A percentile compares a stretch with the other conserved stretches of the same genome.
Conservation (phyloP, 1,140 invertebrate species). For the Atta texana region DNA sequence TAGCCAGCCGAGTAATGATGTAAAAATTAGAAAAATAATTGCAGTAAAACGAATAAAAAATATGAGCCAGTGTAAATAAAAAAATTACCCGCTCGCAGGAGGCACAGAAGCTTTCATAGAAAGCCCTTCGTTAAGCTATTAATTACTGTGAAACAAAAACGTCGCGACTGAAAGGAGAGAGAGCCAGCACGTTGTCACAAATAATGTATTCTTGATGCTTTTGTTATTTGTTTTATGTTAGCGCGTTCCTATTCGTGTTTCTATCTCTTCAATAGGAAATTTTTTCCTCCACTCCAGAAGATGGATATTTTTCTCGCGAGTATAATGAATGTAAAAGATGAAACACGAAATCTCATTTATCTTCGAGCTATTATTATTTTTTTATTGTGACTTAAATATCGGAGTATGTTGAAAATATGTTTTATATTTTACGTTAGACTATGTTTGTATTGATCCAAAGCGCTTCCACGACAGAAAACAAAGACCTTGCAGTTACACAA, state of each 20-base stretch:
- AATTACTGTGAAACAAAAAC: conserved; percentile 38
- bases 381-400: neutral
- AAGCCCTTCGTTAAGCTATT: conserved; percentile 45
- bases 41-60: neutral
- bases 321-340: neutral
- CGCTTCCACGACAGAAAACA: neutral
- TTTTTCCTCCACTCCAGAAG: neutral
- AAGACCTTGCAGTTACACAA: neutral
- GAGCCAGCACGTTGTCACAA: neutral
- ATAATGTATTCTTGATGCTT: conserved; percentile 42
- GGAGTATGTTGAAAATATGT: neutral
- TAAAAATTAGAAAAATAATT: conserved; percentile 55
- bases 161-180: neutral
- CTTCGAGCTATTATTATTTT: neutral
- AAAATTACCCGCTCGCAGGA: neutral
- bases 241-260: neutral
- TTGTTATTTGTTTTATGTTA: neutral
- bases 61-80: neutral
- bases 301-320: neutral
- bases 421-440: neutral
- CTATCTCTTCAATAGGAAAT: neutral
- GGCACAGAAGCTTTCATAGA: neutral
- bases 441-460: neutral
- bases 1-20: conserved; percentile 9
- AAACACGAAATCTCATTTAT: neutral